Base-by-base conservation (phyloP, 2,113 vertebrate species). In the Pyxicephalus adspersus region DNA sequence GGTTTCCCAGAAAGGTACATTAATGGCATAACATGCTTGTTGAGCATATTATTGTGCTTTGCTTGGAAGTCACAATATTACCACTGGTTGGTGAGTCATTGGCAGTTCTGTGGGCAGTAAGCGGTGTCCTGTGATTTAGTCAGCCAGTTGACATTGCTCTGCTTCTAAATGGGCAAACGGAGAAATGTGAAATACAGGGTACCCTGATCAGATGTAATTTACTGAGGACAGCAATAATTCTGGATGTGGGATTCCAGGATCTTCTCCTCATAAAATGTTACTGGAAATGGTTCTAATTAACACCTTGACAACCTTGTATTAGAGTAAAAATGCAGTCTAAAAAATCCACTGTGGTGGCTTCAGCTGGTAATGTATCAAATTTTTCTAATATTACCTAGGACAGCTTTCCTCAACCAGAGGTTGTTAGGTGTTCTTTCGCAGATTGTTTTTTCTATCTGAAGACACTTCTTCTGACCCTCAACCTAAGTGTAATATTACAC, bases 21-120 rank as follows among this genome's bases (percentile, higher is more conserved):
- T 22, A 68, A 68, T 17, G 50, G 15, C 20, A 71, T 71, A 28
- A 25, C 18, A 29, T 72, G 51, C 29, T 72, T 55, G 55, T 25
- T 55, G 68, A 29, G 29, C 54, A 57, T 29, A 72, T 29, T 31
- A n/a, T 55, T 16, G 11, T n/a, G 13, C 1, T 72, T 25, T 72
- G 52, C 19, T 72, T 52, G 29, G 54, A 58, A 60, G 17, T 34
- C 72, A 60, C 55, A 74, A 22, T 60, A 22, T 29, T 18, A 54
- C 13, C 55, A 29, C 22, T 45, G 16, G 28, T 23, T 57, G 54
- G 55, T 74, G 72, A 74, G 72, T 74, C 72, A 74, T 54, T 74
- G 72, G 60, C 72, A 74, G 34, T 60, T 11, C n/a, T 7, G 55
- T 74, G 71, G 52, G 71, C 34, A 54, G 72, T 18, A 54, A 74